Evolutionary conservation across 2,797 vertebrate species (phyloP).

Genomic region (Triplophysa bombifrons): DNA sequence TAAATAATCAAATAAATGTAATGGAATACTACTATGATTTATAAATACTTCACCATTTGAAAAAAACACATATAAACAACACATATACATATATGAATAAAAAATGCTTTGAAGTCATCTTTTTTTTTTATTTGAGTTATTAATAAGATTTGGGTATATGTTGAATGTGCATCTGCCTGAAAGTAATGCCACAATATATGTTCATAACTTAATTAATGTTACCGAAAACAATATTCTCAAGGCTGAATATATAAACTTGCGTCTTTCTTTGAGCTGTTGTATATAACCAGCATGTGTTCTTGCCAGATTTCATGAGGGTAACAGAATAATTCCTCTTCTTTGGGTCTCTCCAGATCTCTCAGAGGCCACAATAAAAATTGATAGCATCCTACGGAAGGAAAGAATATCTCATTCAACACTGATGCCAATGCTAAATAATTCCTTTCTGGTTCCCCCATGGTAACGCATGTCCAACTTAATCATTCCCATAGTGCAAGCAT

Average conservation of each 20-base stretch:
- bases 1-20: too few relatives aligned
- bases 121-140: too few relatives aligned
- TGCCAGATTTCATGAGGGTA: neutral
- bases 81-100: too few relatives aligned
- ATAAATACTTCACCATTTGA: too few relatives aligned
- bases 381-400: neutral
- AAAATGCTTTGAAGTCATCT: too few relatives aligned
- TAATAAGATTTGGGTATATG: too few relatives aligned
- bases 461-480: neutral
- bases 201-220: too few relatives aligned
- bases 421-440: neutral
- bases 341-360: neutral
- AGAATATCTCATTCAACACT: neutral
- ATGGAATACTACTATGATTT: too few relatives aligned
- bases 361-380: neutral
- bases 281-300: neutral
- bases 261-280: neutral
- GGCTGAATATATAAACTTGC: neutral
- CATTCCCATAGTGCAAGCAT: neutral
- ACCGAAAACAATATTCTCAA: neutral
- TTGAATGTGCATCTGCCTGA: too few relatives aligned
- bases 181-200: too few relatives aligned
- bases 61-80: too few relatives aligned
- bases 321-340: neutral
- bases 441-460: neutral